A percentile compares a stretch with the other conserved stretches of the same genome.
Conservation (phyloP, 2,888 invertebrate species). For the Zygaena filipendulae region DNA sequence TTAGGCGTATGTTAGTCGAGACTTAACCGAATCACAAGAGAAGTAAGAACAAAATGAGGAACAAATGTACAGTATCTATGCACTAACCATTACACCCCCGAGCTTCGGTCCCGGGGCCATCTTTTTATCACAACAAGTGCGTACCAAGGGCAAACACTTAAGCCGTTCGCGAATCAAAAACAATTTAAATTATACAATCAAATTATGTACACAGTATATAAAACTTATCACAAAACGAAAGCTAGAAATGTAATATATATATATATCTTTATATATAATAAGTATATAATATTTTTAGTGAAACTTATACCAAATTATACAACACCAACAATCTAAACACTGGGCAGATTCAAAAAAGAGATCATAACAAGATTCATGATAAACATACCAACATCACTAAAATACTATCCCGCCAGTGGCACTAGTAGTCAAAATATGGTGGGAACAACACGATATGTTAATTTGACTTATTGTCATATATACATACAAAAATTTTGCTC, state of each 20-base stretch:
- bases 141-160: constrained; percentile 29
- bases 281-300: constrained; percentile 31
- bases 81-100: constrained; percentile 47
- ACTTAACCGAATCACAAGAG: constrained; percentile 59
- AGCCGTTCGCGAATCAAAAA: constrained; percentile 47
- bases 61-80: constrained; percentile 56
- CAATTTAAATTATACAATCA: too few relatives aligned
- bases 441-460: constrained; percentile 57
- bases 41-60: constrained; percentile 53
- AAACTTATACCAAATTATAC: constrained; percentile 47
- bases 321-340: constrained; percentile 57
- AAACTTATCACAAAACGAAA: constrained; percentile 59
- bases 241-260: too few relatives aligned
- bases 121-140: constrained; percentile 55
- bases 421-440: constrained; percentile 35
- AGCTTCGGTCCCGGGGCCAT: constrained; percentile 26
- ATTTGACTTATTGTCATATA: constrained; percentile 57
- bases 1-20: constrained; percentile 54
- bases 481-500: constrained; percentile 50
- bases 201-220: constrained; percentile 57
- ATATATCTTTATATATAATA: too few relatives aligned
- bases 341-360: constrained; percentile 65
- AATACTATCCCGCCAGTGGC: too few relatives aligned
- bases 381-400: constrained; percentile 15
- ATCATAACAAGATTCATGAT: constrained; percentile 64